Evolutionary conservation across 2,888 invertebrate species (phyloP).

Genomic region (Chymomyza fuscimana): DNA sequence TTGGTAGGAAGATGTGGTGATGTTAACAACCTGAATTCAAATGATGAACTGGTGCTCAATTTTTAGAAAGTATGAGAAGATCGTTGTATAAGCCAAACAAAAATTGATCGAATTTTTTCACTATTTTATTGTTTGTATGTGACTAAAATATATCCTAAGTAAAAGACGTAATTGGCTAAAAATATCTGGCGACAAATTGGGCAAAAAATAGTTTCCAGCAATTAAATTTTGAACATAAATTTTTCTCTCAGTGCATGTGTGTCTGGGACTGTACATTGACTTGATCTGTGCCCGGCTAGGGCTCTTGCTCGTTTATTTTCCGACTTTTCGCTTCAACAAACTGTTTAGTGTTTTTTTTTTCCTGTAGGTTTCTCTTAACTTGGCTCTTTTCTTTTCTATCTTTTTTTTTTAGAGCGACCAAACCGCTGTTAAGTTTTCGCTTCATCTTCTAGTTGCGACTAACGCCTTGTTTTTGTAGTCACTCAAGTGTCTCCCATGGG

Average conservation of each 20-base stretch:
- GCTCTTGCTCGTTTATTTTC: slow-evolving; percentile 15
- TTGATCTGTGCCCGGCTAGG: not conserved
- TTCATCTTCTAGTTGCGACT: not conserved
- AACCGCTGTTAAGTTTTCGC: not conserved
- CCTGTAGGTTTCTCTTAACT: slow-evolving; percentile 18
- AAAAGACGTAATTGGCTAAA: too few relatives aligned
- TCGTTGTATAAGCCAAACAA: too few relatives aligned
- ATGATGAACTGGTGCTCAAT: too few relatives aligned
- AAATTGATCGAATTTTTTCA: too few relatives aligned
- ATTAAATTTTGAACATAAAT: too few relatives aligned
- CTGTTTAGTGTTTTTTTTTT: slow-evolving; percentile 26
- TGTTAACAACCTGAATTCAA: too few relatives aligned
- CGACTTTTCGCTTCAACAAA: slow-evolving; percentile 13
- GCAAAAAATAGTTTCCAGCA: too few relatives aligned
- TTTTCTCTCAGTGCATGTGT: not conserved
- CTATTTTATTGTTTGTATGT: too few relatives aligned
- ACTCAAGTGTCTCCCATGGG: slow-evolving; percentile 72
- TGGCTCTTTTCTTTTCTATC: not conserved
- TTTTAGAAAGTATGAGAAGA: too few relatives aligned
- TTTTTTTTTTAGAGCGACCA: not conserved
- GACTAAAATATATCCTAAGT: too few relatives aligned
- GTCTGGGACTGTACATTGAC: slow-evolving; percentile 1
- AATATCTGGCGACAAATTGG: too few relatives aligned
- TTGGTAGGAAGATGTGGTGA: too few relatives aligned
- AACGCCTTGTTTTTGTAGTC: slow-evolving; percentile 51